A percentile compares a stretch with the other conserved stretches of the same genome.
Conservation (phyloP, 2,797 vertebrate species). For the Eulemur albifrons region DNA sequence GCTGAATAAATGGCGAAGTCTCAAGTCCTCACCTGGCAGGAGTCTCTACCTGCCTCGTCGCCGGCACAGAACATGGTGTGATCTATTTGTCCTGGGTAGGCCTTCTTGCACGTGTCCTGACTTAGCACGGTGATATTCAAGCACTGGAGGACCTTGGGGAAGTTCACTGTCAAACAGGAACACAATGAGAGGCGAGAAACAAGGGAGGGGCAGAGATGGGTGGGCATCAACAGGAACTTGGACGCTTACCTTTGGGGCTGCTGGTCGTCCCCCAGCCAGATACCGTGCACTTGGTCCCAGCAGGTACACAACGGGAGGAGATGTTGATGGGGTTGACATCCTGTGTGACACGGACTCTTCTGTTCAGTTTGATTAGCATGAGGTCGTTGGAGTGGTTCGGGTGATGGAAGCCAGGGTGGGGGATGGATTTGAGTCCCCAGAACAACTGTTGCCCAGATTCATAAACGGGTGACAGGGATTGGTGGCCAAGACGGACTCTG, state of each 20-base stretch:
- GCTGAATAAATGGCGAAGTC: fast-evolving
- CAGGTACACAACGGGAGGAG: slow-evolving; percentile 70
- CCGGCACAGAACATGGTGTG: slow-evolving; percentile 74
- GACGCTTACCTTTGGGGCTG: slow-evolving; percentile 64
- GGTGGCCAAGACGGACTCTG: slow-evolving; percentile 60
- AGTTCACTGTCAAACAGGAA: slow-evolving; percentile 52
- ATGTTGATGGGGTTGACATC: slow-evolving; percentile 77
- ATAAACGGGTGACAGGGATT: neutral
- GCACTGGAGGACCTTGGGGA: slow-evolving; percentile 73
- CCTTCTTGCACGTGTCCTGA: neutral
- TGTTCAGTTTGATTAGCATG: slow-evolving; percentile 83
- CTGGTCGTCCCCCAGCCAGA: slow-evolving; percentile 86
- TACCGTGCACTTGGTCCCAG: slow-evolving; percentile 80
- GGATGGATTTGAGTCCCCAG: slow-evolving; percentile 67
- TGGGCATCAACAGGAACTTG: fast-evolving
- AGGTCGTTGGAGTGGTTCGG: slow-evolving; percentile 81
- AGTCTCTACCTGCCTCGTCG: slow-evolving; percentile 57
- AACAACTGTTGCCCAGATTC: slow-evolving; percentile 55
- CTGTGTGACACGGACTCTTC: neutral
- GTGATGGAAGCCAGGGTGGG: slow-evolving; percentile 83
- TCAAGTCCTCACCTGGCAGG: slow-evolving; percentile 70
- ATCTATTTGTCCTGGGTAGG: slow-evolving; percentile 46
- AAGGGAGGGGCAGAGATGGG: fast-evolving
- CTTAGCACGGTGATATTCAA: slow-evolving; percentile 51
- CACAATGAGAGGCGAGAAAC: fast-evolving